Conservation (phyloP, 2,797 vertebrate species). For the Malurus leucopterus region DNA sequence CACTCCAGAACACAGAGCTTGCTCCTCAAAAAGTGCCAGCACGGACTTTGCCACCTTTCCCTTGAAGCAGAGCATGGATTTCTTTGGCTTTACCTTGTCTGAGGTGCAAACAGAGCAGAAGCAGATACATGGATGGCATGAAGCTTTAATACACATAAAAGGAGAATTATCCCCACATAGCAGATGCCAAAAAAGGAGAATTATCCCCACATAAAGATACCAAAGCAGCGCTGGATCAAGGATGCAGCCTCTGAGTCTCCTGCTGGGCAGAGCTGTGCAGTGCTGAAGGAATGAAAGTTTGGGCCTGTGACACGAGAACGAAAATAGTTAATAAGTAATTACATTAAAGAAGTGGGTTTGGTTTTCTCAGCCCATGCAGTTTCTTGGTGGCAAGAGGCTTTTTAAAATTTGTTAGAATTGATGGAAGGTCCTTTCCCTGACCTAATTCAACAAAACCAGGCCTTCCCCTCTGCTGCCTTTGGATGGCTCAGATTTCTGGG, state of each 20-base stretch:
- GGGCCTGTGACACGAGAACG: neutral
- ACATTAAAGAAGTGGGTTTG: neutral
- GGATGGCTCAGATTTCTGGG: neutral
- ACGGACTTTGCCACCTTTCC: neutral
- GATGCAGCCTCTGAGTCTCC: neutral
- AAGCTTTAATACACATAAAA: neutral
- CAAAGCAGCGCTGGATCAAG: neutral
- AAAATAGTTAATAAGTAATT: neutral
- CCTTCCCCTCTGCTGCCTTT: neutral
- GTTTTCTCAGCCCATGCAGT: neutral
- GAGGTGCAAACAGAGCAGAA: neutral
- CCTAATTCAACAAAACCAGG: neutral
- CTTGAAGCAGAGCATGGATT: neutral
- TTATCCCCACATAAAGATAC: neutral
- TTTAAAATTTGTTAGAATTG: neutral
- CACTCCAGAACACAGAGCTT: neutral
- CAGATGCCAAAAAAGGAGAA: neutral
- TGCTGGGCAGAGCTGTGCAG: neutral
- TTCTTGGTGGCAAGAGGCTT: neutral
- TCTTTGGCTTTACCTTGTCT: neutral
- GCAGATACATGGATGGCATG: rapidly evolving
- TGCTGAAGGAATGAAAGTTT: neutral
- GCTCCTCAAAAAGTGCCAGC: neutral
- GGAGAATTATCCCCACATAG: neutral
- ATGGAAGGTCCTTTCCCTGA: neutral